Base-by-base conservation (phyloP, 2,888 invertebrate species). In the Pyrocoelia pectoralis region DNA sequence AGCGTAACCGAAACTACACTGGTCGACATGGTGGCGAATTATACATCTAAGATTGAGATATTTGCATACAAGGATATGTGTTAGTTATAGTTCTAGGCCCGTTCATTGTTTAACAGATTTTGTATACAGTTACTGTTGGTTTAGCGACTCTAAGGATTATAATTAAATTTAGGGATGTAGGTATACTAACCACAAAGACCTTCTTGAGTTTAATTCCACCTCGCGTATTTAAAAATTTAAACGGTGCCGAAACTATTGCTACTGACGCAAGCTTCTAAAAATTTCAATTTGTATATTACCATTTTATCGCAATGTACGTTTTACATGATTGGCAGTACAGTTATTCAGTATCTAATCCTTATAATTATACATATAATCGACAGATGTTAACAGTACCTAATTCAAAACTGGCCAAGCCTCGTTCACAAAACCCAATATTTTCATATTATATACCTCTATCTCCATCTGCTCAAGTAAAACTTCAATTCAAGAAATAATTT, bases 41-140 rank as follows among this genome's bases (percentile, higher is more conserved):
- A 71, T 68, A 68, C 68, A 68, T 69, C 69, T 69, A 68, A 67
- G 69, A 70, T 70, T 68, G 69, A 68, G 70, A 71, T 70, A 70
- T 71, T 70, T 68, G 66, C 68, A 66, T 69, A 56, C 67, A 64
- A 63, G 68, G 63, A 68, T 69, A 69, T 66, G 69, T 70, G 68
- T 56, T 68, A 68, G 67, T 68, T 65, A 65, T 67, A 55, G 62
- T 61, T 56, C 62, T 61, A 60, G 66, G 57, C 64, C 60, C 46
- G 66, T 59, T 68, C 61, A 67, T 68, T 68, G 68, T 68, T 66
- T 53, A 64, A 55, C 60, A 66, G 62, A 60, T 66, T 66, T 60
- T 63, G 65, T 65, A 58, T 57, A 65, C 65, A 61, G 58, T 57
- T 58, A 55, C 54, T 65, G 61, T 65, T 65, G 18, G 65, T 61